Conservation (phyloP, 2,888 invertebrate species). For the Venusia cambrica region DNA sequence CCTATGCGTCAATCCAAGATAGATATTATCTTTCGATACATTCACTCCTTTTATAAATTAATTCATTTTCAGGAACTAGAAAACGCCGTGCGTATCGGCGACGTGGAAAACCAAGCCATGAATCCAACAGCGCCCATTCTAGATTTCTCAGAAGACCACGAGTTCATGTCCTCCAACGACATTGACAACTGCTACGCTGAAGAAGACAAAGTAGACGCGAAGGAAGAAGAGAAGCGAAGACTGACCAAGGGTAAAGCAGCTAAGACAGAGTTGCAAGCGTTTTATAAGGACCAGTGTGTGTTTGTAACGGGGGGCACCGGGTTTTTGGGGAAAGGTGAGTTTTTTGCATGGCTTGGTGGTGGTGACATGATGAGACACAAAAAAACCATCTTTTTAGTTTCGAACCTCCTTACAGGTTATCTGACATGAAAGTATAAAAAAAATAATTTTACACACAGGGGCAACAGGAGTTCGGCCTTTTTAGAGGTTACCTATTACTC, state of each 20-base stretch:
- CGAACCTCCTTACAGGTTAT: too few species aligned
- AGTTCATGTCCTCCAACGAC: conserved; percentile 72
- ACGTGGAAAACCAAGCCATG: conserved; percentile 64
- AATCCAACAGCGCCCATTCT: conserved; percentile 62
- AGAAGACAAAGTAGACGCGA: conserved; percentile 67
- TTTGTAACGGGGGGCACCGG: conserved; percentile 74
- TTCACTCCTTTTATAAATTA: neutral
- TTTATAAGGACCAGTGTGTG: conserved; percentile 69
- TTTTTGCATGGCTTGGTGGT: conserved; percentile 17
- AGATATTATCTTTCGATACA: too few species aligned
- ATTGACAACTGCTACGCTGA: conserved; percentile 72
- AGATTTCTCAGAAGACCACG: conserved; percentile 77
- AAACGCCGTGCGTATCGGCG: conserved; percentile 54
- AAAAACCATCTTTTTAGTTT: too few species aligned
- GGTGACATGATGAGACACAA: too few species aligned
- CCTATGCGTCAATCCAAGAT: too few species aligned
- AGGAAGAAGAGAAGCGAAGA: conserved; percentile 66
- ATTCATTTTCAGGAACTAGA: conserved; percentile 55
- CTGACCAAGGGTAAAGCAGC: conserved; percentile 69
- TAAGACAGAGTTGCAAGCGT: conserved; percentile 59
- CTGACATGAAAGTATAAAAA: too few species aligned
- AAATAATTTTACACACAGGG: too few species aligned
- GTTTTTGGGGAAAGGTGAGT: conserved; percentile 75
- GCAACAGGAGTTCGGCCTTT: too few species aligned
- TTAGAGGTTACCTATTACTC: too few species aligned